Conservation (phyloP, 2,888 invertebrate genomes). For the Meloe dianella region DNA sequence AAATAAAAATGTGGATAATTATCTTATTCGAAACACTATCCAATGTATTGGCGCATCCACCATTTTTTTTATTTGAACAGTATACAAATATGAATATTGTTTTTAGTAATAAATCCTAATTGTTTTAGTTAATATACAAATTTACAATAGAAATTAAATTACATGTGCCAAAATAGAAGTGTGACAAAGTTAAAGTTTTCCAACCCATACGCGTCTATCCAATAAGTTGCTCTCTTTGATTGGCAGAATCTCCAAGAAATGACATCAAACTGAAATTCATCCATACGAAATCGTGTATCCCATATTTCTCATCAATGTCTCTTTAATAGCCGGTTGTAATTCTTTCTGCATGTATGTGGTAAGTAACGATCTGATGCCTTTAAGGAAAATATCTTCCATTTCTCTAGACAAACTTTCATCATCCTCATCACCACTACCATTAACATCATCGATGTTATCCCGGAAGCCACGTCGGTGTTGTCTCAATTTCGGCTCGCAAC, state of each 20-base stretch:
- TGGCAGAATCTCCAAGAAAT: too few species aligned
- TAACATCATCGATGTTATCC: slow-evolving; percentile 60
- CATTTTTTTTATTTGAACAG: neutral
- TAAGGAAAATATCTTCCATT: slow-evolving; percentile 84
- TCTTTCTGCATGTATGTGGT: slow-evolving; percentile 86
- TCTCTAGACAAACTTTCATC: slow-evolving; percentile 70
- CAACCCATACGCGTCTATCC: too few species aligned
- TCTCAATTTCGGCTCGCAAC: slow-evolving; percentile 67
- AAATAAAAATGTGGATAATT: too few species aligned
- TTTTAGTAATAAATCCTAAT: neutral
- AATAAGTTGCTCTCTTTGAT: too few species aligned
- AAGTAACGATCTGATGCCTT: slow-evolving; percentile 79
- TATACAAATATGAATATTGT: neutral
- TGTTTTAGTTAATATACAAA: slow-evolving; percentile 7
- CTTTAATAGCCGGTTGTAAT: slow-evolving; percentile 83
- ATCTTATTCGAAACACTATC: too few species aligned
- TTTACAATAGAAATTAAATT: slow-evolving; percentile 4
- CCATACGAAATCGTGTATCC: slow-evolving; percentile 88
- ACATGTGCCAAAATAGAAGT: neutral
- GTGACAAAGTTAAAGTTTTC: too few species aligned
- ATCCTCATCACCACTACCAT: slow-evolving; percentile 65
- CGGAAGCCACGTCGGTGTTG: slow-evolving; percentile 49
- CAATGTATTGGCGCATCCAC: neutral
- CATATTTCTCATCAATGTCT: slow-evolving; percentile 85
- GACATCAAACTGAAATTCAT: too few species aligned